Base-by-base conservation (phyloP, 1,140 invertebrate genomes). In the Pseudobourletiella spinata region DNA sequence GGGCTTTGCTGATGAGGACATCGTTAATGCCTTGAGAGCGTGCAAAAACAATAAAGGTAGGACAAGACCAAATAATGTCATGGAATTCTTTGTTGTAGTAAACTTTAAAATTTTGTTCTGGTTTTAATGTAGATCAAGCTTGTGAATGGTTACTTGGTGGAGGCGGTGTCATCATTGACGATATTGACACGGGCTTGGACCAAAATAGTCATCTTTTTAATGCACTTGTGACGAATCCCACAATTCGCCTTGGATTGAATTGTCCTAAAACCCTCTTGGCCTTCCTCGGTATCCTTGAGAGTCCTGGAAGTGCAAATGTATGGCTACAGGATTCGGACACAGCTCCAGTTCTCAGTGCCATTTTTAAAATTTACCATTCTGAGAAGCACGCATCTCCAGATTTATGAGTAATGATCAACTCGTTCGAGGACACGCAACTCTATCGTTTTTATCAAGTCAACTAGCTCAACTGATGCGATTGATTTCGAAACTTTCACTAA, bases 301-400 rank as follows among this genome's bases (percentile, higher is more conserved):
- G 79, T 61, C 80, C 83, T 1, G 74, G 75, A 4, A 77, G 76
- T 32, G 78, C 80, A 29, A 80, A 77, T 58, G 73, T 79, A 44
- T 84, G 83, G 83, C 75, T 83, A 24, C 82, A 79, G 65, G 83
- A 85, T 72, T 76, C 81, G 0, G 82, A 85, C 59, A 80, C 82
- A 18, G 79, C 79, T 20, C 81, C 81, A 15, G 75, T 84, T 18
- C 73, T 85, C 6, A 79, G 78, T 66, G 80, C 83, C 71, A 82
- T 86, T 28, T 82, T 83, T 59, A 78, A 80, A 46, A 84, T 82
- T 30, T 84, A 84, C 74, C 80, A 84, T 70, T 76, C 81, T 2
- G 83, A 84, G 67, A 84, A 83, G 74, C 78, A 83, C 69, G 72
- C 74, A 6, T 57, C 61, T 18, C 56, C 61, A 1, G 48, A 59